These are phyloP conservation scores for Endotricha flammealis DNA, from an alignment of 2,888 invertebrate species.

Conservation along the genomic window DNA sequence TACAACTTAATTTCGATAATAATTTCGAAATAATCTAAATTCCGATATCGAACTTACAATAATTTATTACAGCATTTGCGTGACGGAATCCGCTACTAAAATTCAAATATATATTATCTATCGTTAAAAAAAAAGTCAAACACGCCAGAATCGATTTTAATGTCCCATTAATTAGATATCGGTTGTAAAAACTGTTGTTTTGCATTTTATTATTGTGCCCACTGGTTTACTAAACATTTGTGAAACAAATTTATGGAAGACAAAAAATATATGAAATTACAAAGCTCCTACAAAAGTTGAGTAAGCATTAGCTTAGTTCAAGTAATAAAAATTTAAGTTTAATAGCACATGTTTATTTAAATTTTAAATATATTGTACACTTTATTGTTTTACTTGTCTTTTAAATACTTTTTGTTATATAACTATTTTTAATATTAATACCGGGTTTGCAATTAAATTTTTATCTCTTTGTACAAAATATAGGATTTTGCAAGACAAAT, in stretches of 20 bases:
- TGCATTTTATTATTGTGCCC: conserved; percentile 17
- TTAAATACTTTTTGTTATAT: no score
- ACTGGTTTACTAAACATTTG: conserved; percentile 8
- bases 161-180: conserved; percentile 13
- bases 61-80: neutral
- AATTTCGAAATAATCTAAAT: no score
- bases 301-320: neutral
- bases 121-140: neutral
- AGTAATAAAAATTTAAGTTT: neutral
- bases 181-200: conserved; percentile 13
- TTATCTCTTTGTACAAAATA: no score
- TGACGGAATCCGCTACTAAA: neutral
- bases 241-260: conserved; percentile 3
- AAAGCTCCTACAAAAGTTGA: neutral
- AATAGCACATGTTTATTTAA: neutral
- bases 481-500: no score
- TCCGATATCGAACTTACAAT: no score
- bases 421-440: no score
- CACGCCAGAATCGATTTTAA: conserved; percentile 3
- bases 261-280: neutral
- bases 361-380: neutral
- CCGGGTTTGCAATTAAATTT: no score
- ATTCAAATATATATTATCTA: neutral
- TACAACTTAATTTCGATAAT: no score
- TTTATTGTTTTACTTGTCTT: neutral